phyloP scores from a whole-genome alignment of 2,888 invertebrate genomes.

The Plagiodera versicolora region DNA sequence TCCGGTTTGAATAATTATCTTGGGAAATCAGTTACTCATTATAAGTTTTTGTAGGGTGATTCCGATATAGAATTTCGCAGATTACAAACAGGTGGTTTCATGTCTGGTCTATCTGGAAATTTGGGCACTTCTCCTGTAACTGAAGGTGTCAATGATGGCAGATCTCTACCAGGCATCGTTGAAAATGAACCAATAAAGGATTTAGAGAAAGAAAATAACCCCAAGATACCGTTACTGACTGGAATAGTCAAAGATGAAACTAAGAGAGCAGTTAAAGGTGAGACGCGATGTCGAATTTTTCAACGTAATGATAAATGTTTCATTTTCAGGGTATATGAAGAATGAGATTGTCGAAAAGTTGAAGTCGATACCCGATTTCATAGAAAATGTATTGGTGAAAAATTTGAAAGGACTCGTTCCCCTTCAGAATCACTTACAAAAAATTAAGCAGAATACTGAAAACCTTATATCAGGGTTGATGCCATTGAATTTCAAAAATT shows the following conservation, averaged over 20 bases:
- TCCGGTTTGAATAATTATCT: too few relatives aligned
- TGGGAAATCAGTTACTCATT: too few relatives aligned
- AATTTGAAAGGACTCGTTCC: slow-evolving; percentile 52
- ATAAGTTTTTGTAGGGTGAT: slow-evolving; percentile 58
- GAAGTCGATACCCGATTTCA: slow-evolving; percentile 51
- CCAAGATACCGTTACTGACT: slow-evolving; percentile 68
- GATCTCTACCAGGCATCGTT: slow-evolving; percentile 69
- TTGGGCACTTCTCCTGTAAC: slow-evolving; percentile 68
- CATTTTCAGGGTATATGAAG: slow-evolving; percentile 44
- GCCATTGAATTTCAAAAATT: slow-evolving; percentile 46
- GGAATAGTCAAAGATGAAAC: slow-evolving; percentile 77
- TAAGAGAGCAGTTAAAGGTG: slow-evolving; percentile 63
- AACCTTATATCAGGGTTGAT: slow-evolving; percentile 20
- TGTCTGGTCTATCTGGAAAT: slow-evolving; percentile 65
- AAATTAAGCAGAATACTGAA: slow-evolving; percentile 20
- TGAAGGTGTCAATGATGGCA: slow-evolving; percentile 67
- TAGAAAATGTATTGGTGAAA: slow-evolving; percentile 52
- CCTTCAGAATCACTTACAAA: slow-evolving; percentile 35
- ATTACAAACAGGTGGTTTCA: slow-evolving; percentile 62
- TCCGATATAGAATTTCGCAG: slow-evolving; percentile 61
- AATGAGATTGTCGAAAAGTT: slow-evolving; percentile 52
- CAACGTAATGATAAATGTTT: neutral
- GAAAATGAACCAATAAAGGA: slow-evolving; percentile 64
- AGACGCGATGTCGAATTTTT: slow-evolving; percentile 15
- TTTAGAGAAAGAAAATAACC: slow-evolving; percentile 57